These are phyloP conservation scores for Limenitis camilla DNA, from an alignment of 2,888 invertebrate species.

Conservation along the genomic window DNA sequence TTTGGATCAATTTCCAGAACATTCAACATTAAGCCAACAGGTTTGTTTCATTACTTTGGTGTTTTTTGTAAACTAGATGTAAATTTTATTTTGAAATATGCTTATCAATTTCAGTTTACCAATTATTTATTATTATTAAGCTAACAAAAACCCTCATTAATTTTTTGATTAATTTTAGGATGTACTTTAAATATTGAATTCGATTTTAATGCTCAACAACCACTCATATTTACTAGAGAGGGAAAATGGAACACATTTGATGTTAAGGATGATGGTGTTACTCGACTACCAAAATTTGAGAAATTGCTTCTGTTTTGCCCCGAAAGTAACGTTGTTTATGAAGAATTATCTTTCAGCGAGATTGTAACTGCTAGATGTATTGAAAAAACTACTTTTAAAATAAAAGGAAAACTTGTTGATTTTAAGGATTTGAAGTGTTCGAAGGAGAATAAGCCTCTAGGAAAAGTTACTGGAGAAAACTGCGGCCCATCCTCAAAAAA, in stretches of 20 bases:
- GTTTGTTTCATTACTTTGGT: conserved; percentile 11
- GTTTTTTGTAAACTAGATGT: too few species aligned
- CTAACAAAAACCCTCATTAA: background rate
- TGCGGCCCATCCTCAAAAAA: conserved; percentile 27
- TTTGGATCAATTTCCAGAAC: conserved; percentile 36
- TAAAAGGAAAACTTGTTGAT: conserved; percentile 26
- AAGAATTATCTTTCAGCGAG: conserved; percentile 12
- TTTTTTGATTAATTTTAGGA: conserved; percentile 33
- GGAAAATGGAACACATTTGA: conserved; percentile 21
- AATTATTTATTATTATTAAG: too few species aligned
- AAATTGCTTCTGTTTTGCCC: conserved; percentile 36
- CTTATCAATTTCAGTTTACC: too few species aligned
- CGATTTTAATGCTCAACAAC: conserved; percentile 31
- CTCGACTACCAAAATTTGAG: conserved; percentile 31
- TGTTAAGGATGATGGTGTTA: conserved; percentile 19
- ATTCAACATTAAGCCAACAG: conserved; percentile 31
- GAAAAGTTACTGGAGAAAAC: conserved; percentile 19
- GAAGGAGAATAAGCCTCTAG: conserved; percentile 21
- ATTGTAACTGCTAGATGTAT: conserved; percentile 30
- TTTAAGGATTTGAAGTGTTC: conserved; percentile 39
- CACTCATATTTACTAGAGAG: conserved; percentile 28
- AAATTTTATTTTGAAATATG: background rate
- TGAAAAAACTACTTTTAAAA: conserved; percentile 27
- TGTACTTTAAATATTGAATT: conserved; percentile 35
- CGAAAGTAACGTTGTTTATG: conserved; percentile 26